Evolutionary conservation across 1,140 invertebrate genomes (phyloP), one percentile per base, ranked within the genome.

Genomic region (Diorhabda carinulata): DNA sequence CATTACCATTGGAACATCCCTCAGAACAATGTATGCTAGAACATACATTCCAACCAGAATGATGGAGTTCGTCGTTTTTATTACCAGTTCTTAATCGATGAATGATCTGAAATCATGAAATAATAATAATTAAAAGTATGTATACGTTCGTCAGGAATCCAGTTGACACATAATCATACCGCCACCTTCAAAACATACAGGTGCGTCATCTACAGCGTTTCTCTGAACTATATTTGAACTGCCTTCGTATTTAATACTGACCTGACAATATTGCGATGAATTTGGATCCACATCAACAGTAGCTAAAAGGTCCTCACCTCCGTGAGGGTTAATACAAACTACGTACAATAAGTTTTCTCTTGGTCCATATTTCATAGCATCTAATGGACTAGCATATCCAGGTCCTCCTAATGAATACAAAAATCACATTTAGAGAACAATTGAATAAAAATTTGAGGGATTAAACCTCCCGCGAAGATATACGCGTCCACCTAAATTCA

Each of bases 31-130:
- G 76, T 80, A 95, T 98, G 82, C 94, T 96, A 72, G 94, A 96
- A 79, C 97, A 99, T 5, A 94, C 88, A 79, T 98, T 98, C 96
- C 96, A 98, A 0, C 96, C 97, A 10, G 89, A 91, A 79, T 98
- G 97, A 80, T 99, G 97, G 0, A 99, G 79, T 81, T 99, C 97
- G 78, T 99, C 94, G 2, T 90, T 92, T 4, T 85, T 78, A 65
- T 91, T 81, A n/a, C 89, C 88, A 77, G 96, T 91, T 68, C 89
- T 85, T 0, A 94, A 85, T 61, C 94, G 90, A 78, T 94, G 90
- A 62, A 98, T 91, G 3, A 98, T 91, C 96, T 98, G 77, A 45
- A 68, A 45, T 10, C 2, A 56, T 56, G 52, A n/a, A n/a, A 6
- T 3, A 43, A 43, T 62, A n/a, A 62, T 62, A 8, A n/a, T 43